phyloP scores from a whole-genome alignment of 1,140 invertebrate genomes.

The Cydia amplana region DNA sequence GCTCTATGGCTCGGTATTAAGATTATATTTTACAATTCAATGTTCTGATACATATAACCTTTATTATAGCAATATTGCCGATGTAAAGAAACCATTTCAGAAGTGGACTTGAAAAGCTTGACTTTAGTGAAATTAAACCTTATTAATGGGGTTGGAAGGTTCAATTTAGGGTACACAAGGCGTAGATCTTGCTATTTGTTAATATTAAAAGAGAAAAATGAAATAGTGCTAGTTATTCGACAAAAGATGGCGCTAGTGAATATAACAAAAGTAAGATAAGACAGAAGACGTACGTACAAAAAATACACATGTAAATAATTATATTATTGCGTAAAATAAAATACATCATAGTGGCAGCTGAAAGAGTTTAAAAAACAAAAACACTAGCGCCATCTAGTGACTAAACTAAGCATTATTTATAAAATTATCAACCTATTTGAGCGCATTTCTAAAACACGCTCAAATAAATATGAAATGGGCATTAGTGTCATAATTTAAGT shows the following conservation, averaged over 20 bases:
- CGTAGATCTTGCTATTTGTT: not conserved
- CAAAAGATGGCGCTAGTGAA: not conserved
- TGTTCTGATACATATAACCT: not conserved
- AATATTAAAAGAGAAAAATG: not conserved
- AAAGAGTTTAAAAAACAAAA: not conserved
- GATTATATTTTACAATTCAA: not conserved
- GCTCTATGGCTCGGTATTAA: not conserved
- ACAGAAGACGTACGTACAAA: not conserved
- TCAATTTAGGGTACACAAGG: too few relatives aligned
- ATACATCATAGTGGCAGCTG: too few relatives aligned
- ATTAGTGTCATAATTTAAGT: not conserved
- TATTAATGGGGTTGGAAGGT: not conserved
- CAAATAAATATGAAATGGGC: not conserved
- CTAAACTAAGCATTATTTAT: not conserved
- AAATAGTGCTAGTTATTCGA: not conserved
- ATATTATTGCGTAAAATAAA: not conserved
- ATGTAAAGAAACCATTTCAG: too few relatives aligned
- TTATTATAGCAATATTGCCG: too few relatives aligned
- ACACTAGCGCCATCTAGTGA: not conserved
- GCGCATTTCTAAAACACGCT: conserved; percentile 4
- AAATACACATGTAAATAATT: too few relatives aligned
- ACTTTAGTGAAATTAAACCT: not conserved
- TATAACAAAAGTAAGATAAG: not conserved
- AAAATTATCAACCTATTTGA: not conserved
- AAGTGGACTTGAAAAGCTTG: too few relatives aligned